Evolutionary conservation across 2,113 vertebrate species (phyloP), one percentile per base, ranked within the genome.

Genomic region (Heptranchias perlo): DNA sequence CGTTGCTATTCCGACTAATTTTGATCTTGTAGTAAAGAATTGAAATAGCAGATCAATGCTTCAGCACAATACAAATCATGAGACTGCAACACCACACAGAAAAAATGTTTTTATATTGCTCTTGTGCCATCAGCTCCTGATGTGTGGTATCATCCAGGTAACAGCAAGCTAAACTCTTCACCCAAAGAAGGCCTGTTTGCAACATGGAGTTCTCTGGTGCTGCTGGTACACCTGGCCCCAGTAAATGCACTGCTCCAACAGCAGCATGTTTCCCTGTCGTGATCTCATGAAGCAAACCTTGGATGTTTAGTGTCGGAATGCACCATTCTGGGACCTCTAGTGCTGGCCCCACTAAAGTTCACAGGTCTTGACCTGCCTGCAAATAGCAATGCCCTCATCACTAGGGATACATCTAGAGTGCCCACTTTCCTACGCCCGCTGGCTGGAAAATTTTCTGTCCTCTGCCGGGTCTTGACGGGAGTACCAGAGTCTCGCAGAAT

Each of bases 1-100:
- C 44, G 52, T 52, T 52, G 76, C 25, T 54, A 0, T 95, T 96
- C 47, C 67, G 47, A 52, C 64, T 21, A 18, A 3, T 65, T 91
- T 49, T n/a, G 28, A 96, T 91, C 49, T 23, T 31, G 65, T 4
- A 96, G 39, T 61, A 96, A 62, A 44, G 35, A 64, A 82, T 31
- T 84, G 95, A 78, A 84, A 82, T 28, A 91, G 52, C 87, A 91
- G 87, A 91, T 35, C n/a, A 58, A 91, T 58, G 31, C 7, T 67
- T 67, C 93, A 64, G 62, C 61, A 94, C 39, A 49, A 49, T 39
- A 65, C 49, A 61, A 92, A n/a, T 61, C 87, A 58, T 14, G 25
- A 61, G 35, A 35, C 87, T 92, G 87, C 28, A 92, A 92, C 28
- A 18, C 54, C 44, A 16, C 39, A 82, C 39, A 73, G 39, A 4